phyloP scores from a whole-genome alignment of 2,797 vertebrate species.

The Catostomus latipinnis region DNA sequence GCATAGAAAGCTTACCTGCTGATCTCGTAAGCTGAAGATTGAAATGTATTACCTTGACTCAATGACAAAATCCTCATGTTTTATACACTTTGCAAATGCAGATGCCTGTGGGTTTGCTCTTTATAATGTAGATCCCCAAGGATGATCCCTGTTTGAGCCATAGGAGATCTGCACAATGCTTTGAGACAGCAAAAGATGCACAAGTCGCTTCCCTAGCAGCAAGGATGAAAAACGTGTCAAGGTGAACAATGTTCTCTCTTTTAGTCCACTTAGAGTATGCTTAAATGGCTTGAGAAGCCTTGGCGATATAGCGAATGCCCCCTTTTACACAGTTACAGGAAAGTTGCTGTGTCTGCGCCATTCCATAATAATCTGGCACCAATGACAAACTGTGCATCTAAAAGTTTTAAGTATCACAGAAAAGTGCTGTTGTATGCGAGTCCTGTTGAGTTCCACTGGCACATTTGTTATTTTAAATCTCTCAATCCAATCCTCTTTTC shows the following conservation, averaged over 20 bases:
- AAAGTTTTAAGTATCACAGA: conserved; percentile 31
- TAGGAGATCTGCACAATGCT: neutral
- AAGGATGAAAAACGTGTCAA: conserved; percentile 35
- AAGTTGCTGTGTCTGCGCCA: conserved; percentile 35
- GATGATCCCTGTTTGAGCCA: neutral
- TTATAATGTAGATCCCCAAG: conserved; percentile 27
- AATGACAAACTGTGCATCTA: conserved; percentile 48
- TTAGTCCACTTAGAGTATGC: neutral
- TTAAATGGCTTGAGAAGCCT: conserved; percentile 30
- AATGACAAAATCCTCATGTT: conserved; percentile 43
- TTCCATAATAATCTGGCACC: conserved; percentile 40
- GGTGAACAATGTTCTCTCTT: conserved; percentile 26
- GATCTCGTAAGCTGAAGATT: conserved; percentile 47
- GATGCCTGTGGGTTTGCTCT: conserved; percentile 10
- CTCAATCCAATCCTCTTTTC: conserved; percentile 23
- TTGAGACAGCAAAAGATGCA: conserved; percentile 20
- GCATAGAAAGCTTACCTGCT: conserved; percentile 47
- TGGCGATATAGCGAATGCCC: conserved; percentile 21
- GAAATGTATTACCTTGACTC: conserved; percentile 51
- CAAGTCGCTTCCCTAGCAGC: conserved; percentile 1
- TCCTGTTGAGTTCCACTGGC: neutral
- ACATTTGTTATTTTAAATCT: conserved; percentile 35
- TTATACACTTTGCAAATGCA: conserved; percentile 36
- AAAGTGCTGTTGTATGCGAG: conserved; percentile 42
- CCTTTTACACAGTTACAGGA: conserved; percentile 30